Base-by-base conservation (phyloP, 2,797 vertebrate genomes). In the Syngnathus rostellatus region DNA sequence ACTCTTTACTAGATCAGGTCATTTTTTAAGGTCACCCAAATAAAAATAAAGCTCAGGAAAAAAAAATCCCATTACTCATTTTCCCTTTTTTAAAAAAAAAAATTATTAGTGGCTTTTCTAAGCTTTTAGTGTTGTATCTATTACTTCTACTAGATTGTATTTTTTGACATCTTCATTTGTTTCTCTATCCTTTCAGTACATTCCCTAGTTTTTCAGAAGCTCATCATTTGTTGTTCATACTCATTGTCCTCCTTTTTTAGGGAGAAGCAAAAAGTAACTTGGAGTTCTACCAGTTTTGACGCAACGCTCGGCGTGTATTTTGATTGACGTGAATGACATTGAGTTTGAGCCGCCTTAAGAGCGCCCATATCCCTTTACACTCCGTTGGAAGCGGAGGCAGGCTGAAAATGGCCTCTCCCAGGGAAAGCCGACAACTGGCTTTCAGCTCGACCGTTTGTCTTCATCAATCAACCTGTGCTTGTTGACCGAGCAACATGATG, bases 401-500 rank as follows among this genome's bases (percentile, higher is more conserved):
- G 80, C 84, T 78, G 84, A 77, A 89, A 89, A 86, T 86, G 83
- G 80, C 88, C 87, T 89, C 87, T 89, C 88, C 85, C 63, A 77
- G 87, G 87, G 85, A 90, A 90, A 88, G 85, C 87, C 87, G 88
- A 89, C 89, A 91, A 91, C 90, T 87, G 88, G 89, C 88, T 76
- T 87, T 88, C 87, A 87, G 87, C 87, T 87, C 85, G 89, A 89
- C 85, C 85, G 81, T 90, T 92, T 93, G 92, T 90, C 90, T 91
- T 92, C 92, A 92, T 94, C 91, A 92, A 90, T 93, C 92, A 93
- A 88, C 77, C 71, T 3, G 25, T 75, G 78, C 93, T 91, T 94
- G 90, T 94, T 94, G 93, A 93, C 92, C 78, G 81, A 92, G 91
- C 87, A 93, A 91, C 89, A 85, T 88, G 89, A 84, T 92, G 91